A percentile compares a stretch with the other conserved stretches of the same genome.
Evolutionary conservation across 2,888 invertebrate species (phyloP).

Genomic region (Elysia crispata): DNA sequence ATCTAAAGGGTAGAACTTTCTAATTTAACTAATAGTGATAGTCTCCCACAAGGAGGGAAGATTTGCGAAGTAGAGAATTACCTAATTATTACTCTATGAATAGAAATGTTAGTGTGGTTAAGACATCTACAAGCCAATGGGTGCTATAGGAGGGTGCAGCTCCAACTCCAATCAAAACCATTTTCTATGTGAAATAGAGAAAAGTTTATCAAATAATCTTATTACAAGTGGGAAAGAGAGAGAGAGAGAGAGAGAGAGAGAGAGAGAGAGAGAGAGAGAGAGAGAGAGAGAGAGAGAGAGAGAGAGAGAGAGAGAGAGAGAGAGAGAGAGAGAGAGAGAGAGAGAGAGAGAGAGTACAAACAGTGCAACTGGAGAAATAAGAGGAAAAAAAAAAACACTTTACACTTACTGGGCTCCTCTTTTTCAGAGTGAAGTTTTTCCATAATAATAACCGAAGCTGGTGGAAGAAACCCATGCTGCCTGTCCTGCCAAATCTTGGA

Average conservation of each 20-base stretch:
- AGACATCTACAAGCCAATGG: too few relatives aligned
- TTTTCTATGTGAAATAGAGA: too few relatives aligned
- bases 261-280: constrained; percentile 2
- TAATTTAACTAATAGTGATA: too few relatives aligned
- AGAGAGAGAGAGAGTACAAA: constrained; percentile 18
- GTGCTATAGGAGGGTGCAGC: too few relatives aligned
- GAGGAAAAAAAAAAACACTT: constrained; percentile 30
- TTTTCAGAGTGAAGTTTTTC: constrained; percentile 77
- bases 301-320: constrained; percentile 19
- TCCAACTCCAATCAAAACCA: too few relatives aligned
- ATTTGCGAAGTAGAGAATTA: too few relatives aligned
- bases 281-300: background rate
- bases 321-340: constrained; percentile 34
- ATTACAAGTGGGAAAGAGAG: background rate
- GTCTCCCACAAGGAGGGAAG: too few relatives aligned
- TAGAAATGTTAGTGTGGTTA: too few relatives aligned
- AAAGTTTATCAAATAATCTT: too few relatives aligned
- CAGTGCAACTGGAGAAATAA: constrained; percentile 9
- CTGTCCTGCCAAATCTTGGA: too few relatives aligned
- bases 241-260: background rate
- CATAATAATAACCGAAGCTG: constrained; percentile 77
- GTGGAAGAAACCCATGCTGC: constrained; percentile 70
- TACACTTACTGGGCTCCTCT: constrained; percentile 76
- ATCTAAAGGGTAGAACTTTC: too few relatives aligned
- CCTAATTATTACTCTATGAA: too few relatives aligned